A percentile compares a stretch with the other conserved stretches of the same genome.
Conservation (phyloP, 2,113 vertebrate species). For the Eolophus roseicapilla region DNA sequence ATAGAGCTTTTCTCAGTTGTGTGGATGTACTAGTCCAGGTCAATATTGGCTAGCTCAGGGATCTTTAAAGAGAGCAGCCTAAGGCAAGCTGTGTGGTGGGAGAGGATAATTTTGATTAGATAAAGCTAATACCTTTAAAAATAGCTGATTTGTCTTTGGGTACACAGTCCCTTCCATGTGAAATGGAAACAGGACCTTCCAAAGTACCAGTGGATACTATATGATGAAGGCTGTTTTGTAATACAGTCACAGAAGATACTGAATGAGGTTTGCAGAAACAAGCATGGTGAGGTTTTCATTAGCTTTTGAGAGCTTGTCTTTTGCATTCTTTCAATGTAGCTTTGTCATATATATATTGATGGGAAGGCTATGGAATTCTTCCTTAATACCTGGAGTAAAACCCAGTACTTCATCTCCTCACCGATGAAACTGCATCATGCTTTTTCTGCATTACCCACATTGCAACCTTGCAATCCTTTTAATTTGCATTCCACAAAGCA, state of each 20-base stretch:
- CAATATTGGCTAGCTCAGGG: neutral
- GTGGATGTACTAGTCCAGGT: neutral
- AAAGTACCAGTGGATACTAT: neutral
- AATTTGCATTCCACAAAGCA: constrained; percentile 15
- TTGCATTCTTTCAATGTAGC: neutral
- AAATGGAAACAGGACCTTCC: neutral
- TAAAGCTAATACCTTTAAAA: neutral
- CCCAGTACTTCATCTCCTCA: neutral
- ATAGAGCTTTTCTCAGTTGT: neutral
- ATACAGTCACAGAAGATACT: neutral
- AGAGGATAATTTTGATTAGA: neutral
- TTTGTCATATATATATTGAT: neutral
- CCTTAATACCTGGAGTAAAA: neutral
- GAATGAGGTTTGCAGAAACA: neutral
- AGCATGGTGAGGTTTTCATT: neutral
- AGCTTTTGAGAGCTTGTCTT: neutral
- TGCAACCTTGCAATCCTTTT: constrained; percentile 13
- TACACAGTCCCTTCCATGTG: neutral
- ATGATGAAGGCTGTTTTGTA: neutral
- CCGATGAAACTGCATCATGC: neutral
- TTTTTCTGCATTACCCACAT: neutral
- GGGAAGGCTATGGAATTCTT: neutral
- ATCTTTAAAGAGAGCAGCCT: neutral
- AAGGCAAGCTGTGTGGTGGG: neutral
- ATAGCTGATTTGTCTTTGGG: neutral